Evolutionary conservation across 1,140 invertebrate genomes (phyloP), one percentile per base, ranked within the genome.

Genomic region (Ptiloglossa arizonensis): DNA sequence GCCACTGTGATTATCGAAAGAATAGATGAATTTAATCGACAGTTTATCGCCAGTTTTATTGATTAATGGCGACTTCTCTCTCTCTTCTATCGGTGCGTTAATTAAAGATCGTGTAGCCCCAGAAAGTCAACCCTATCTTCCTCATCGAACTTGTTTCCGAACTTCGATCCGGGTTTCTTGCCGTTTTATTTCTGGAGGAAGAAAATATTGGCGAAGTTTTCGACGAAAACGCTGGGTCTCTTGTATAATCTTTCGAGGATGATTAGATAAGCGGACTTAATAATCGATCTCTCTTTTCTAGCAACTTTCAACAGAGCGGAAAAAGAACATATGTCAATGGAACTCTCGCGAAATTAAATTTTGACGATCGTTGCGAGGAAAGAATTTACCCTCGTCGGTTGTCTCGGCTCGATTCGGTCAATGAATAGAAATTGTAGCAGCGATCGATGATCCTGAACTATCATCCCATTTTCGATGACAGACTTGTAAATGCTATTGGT

Each of bases 141-240:
- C 24, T 22, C 19, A 22, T 56, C 57, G 13, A 24, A 48, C 24
- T 35, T 27, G 29, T 46, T 48, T 35, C 41, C 17, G 22, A 83
- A 83, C 15, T 84, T 79, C 60, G 22, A 80, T 67, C 52, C 27
- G 13, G 35, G 15, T 13, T 44, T 72, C 9, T 19, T 46, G 64
- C 48, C 66, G 63, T 70, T 22, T 13, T 24, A 29, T 46, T 41
- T 71, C 59, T 13, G 13, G 11, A n/a, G 57, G 50, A 48, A 71
- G 76, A 67, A 84, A 83, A 84, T 83, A 80, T 84, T 84, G 54
- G 52, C 24, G 35, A 83, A 75, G 66, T 84, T 84, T 64, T 46
- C 63, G 56, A 50, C 15, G 66, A 38, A 3, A 62, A 83, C 32
- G 22, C 48, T 27, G n/a, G 35, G 22, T 67, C 32, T 57, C 48